Evolutionary conservation across 2,113 vertebrate genomes (phyloP).

Genomic region (Scytalopus superciliaris): DNA sequence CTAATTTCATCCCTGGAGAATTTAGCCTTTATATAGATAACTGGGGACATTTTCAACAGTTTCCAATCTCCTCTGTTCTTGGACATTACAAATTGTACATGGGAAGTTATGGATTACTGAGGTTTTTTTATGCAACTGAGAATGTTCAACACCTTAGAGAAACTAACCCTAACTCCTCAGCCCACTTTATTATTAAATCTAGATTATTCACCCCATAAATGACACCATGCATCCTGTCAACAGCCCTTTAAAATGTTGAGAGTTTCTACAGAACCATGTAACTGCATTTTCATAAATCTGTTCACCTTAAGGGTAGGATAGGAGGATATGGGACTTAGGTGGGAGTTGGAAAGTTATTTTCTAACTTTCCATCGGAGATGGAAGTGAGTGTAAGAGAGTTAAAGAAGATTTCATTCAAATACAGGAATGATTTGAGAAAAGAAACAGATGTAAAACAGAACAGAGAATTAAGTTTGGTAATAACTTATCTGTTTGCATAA

Average conservation of each 20-base stretch:
- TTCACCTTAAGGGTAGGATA: not conserved
- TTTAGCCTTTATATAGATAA: slow-evolving; percentile 36
- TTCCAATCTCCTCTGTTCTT: slow-evolving; percentile 20
- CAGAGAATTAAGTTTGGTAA: not conserved
- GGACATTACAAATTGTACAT: slow-evolving; percentile 39
- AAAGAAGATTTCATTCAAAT: not conserved
- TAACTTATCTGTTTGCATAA: not conserved
- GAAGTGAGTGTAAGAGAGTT: not conserved
- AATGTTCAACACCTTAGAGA: not conserved
- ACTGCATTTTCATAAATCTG: not conserved
- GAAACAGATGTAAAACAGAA: not conserved
- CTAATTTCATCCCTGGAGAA: slow-evolving; percentile 3
- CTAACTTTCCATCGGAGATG: not conserved
- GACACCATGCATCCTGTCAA: not conserved
- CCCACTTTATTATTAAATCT: not conserved
- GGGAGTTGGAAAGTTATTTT: not conserved
- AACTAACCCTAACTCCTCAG: not conserved
- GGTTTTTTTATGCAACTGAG: not conserved
- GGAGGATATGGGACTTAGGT: not conserved
- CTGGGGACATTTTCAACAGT: slow-evolving; percentile 53
- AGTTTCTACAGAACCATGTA: not conserved
- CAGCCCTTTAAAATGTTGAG: not conserved
- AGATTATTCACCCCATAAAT: not conserved
- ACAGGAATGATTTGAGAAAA: not conserved
- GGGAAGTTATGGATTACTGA: not conserved